phyloP scores from a whole-genome alignment of 2,113 vertebrate genomes.

The Microcebus lehilahytsara region DNA sequence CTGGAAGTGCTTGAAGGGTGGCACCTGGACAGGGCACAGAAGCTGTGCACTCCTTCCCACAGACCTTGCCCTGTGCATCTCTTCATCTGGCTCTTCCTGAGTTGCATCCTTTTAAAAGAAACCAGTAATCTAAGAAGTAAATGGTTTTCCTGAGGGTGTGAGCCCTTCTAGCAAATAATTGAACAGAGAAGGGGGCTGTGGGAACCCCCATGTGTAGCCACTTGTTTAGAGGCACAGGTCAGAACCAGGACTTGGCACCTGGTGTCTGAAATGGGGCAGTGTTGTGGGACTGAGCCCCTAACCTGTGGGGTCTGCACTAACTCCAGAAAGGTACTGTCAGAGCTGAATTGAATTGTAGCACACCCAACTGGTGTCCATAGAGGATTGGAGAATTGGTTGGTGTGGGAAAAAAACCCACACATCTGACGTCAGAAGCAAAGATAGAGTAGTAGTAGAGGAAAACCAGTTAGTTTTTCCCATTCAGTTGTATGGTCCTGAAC shows the following conservation, averaged over 20 bases:
- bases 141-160: neutral
- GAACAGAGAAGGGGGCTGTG: neutral
- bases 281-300: neutral
- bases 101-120: neutral
- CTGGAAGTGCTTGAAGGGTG: no score
- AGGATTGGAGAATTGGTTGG: neutral
- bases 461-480: neutral
- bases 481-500: neutral
- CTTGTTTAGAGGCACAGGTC: no score
- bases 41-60: neutral
- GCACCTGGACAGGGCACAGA: neutral
- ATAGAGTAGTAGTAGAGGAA: neutral
- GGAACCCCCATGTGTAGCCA: neutral
- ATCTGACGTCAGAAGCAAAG: neutral
- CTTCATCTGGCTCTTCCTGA: neutral
- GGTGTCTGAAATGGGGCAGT: neutral
- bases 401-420: neutral
- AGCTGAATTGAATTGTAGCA: neutral
- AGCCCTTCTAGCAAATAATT: neutral
- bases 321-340: neutral
- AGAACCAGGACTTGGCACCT: neutral
- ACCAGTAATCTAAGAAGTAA: neutral
- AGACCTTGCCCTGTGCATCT: rapidly evolving
- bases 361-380: neutral
- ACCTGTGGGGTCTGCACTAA: neutral